phyloP scores from a whole-genome alignment of 2,888 invertebrate species.

The Ectropis crepuscularia region DNA sequence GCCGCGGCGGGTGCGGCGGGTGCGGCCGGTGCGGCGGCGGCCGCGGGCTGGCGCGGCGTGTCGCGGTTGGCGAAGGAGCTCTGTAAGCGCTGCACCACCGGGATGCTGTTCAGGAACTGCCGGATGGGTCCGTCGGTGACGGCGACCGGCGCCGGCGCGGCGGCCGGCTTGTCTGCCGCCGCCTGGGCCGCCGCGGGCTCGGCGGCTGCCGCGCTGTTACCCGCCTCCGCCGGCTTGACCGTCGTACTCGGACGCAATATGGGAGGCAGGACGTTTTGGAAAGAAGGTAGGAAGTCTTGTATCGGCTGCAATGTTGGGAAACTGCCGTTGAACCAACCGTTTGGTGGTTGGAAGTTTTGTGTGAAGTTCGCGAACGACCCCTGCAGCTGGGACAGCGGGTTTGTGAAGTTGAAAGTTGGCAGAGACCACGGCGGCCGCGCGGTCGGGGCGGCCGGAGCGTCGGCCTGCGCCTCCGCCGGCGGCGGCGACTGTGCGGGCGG shows the following conservation, averaged over 20 bases:
- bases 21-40: conserved; percentile 20
- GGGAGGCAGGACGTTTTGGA: background rate
- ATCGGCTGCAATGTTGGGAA: too few species aligned
- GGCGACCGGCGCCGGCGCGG: background rate
- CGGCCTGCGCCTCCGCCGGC: conserved; percentile 28
- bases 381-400: background rate
- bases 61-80: conserved; percentile 54
- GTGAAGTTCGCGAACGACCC: background rate
- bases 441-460: conserved; percentile 20
- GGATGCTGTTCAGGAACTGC: conserved; percentile 57
- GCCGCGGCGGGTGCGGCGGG: background rate
- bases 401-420: background rate
- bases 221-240: conserved; percentile 8
- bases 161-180: background rate
- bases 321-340: too few species aligned
- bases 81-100: conserved; percentile 50
- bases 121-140: conserved; percentile 50
- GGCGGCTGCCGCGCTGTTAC: background rate
- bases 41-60: conserved; percentile 52
- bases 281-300: too few species aligned
- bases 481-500: background rate
- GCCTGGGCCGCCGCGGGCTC: conserved; percentile 4
- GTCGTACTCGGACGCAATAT: background rate
- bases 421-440: background rate
- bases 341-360: background rate